These are phyloP conservation scores for Syritta pipiens DNA, from an alignment of 2,888 invertebrate genomes.

Conservation along the genomic window DNA sequence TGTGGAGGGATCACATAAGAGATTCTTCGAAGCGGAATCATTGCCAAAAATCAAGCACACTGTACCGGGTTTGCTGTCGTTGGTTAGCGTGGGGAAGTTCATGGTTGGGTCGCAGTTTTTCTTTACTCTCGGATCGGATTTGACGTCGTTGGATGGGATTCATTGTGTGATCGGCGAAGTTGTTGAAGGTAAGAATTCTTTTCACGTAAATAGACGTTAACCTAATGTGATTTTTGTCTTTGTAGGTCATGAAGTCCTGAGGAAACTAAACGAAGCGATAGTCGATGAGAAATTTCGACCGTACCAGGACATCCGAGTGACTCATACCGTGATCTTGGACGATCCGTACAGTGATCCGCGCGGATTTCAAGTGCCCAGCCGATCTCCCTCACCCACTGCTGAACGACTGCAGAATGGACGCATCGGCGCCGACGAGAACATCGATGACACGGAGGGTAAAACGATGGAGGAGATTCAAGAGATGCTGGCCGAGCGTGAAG, in stretches of 20 bases:
- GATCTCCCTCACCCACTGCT: constrained; percentile 93
- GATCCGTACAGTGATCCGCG: constrained; percentile 97
- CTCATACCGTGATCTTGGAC: constrained; percentile 96
- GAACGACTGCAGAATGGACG: constrained; percentile 90
- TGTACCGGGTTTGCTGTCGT: constrained; percentile 91
- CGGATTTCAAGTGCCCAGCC: constrained; percentile 87
- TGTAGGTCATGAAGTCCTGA: constrained; percentile 84
- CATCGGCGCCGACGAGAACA: constrained; percentile 95
- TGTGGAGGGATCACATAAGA: constrained; percentile 91
- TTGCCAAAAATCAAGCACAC: constrained; percentile 95
- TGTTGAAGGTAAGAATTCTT: constrained; percentile 83
- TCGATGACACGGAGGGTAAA: constrained; percentile 94
- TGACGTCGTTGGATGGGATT: constrained; percentile 92
- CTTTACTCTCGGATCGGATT: constrained; percentile 91
- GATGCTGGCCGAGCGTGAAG: constrained; percentile 93
- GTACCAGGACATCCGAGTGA: constrained; percentile 96
- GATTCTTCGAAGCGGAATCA: constrained; percentile 94
- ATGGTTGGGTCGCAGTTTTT: constrained; percentile 98
- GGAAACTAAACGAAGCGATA: constrained; percentile 95
- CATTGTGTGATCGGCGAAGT: constrained; percentile 98
- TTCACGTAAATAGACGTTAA: not conserved
- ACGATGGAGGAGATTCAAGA: constrained; percentile 91
- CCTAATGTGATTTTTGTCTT: not conserved
- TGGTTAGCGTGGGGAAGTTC: constrained; percentile 95
- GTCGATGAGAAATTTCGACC: constrained; percentile 94